phyloP scores from a whole-genome alignment of 2,888 invertebrate species.

The Drosophila pseudotakahashii region DNA sequence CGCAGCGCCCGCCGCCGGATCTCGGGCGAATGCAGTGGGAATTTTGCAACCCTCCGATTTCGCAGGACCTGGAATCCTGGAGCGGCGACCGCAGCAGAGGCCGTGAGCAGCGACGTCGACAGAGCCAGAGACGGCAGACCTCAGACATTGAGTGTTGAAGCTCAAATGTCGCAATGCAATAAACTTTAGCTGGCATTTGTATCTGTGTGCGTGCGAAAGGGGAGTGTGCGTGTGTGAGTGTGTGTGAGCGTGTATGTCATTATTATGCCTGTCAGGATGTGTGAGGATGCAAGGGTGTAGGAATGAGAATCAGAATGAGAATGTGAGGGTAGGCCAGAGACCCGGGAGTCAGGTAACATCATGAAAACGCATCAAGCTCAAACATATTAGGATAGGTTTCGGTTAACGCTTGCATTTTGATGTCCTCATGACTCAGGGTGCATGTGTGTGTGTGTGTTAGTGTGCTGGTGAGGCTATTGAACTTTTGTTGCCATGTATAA shows the following conservation, averaged over 20 bases:
- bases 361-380: constrained; percentile 78
- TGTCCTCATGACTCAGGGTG: constrained; percentile 49
- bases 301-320: no score
- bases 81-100: constrained; percentile 35
- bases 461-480: constrained; percentile 59
- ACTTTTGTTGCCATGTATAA: constrained; percentile 45
- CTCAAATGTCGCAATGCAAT: constrained; percentile 78
- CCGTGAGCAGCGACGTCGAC: constrained; percentile 40
- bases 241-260: constrained; percentile 52
- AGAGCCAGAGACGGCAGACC: constrained; percentile 58
- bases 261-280: constrained; percentile 63
- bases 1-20: constrained; percentile 56
- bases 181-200: constrained; percentile 61
- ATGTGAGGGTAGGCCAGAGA: constrained; percentile 52
- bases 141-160: constrained; percentile 77
- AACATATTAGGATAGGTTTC: constrained; percentile 80
- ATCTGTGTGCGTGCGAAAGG: constrained; percentile 28
- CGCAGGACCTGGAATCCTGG: constrained; percentile 33
- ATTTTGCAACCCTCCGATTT: constrained; percentile 70
- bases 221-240: constrained; percentile 6
- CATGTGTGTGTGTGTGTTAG: constrained; percentile 8
- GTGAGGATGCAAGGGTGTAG: constrained; percentile 14
- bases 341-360: constrained; percentile 67
- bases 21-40: constrained; percentile 66
- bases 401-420: constrained; percentile 74